Conservation (phyloP, 2,888 invertebrate genomes). For the Polia nebulosa region DNA sequence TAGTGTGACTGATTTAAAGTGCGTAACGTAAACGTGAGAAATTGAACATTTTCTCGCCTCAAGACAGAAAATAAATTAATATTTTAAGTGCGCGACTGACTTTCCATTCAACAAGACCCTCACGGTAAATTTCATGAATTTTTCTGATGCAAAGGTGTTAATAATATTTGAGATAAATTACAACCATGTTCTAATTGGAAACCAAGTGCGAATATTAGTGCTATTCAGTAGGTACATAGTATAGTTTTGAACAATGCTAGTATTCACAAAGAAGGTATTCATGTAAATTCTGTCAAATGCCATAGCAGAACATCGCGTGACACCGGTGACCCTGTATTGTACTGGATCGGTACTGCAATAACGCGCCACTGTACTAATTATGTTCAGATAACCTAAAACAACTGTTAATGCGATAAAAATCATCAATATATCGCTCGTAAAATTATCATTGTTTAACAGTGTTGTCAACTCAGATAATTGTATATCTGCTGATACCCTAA, state of each 20-base stretch:
- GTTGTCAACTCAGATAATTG: conserved; percentile 24
- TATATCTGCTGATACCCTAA: conserved; percentile 1
- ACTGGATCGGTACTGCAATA: conserved; percentile 49
- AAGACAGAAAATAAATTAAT: conserved; percentile 36
- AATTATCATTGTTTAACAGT: conserved; percentile 20
- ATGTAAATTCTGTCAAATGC: conserved; percentile 59
- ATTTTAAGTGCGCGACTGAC: not conserved
- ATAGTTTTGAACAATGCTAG: conserved; percentile 27
- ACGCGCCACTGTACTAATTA: conserved; percentile 41
- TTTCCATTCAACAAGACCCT: conserved; percentile 26
- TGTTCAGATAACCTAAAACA: conserved; percentile 46
- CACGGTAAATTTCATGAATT: not conserved
- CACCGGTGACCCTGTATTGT: conserved; percentile 61
- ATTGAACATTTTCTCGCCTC: conserved; percentile 34
- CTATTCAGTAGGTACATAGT: not conserved
- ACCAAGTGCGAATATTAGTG: conserved; percentile 4
- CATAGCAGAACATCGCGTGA: conserved; percentile 59
- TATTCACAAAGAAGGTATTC: conserved; percentile 30
- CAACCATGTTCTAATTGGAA: conserved; percentile 17
- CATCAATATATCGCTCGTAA: conserved; percentile 3
- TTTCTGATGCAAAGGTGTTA: not conserved
- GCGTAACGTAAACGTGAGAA: conserved; percentile 53
- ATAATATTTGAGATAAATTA: conserved; percentile 14
- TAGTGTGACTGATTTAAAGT: conserved; percentile 38
- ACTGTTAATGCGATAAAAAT: conserved; percentile 34